Percentiles rank a stretch among this genome's conserved stretches.
Evolutionary conservation across 2,113 vertebrate genomes (phyloP).

Genomic region (Pristiophorus japonicus): DNA sequence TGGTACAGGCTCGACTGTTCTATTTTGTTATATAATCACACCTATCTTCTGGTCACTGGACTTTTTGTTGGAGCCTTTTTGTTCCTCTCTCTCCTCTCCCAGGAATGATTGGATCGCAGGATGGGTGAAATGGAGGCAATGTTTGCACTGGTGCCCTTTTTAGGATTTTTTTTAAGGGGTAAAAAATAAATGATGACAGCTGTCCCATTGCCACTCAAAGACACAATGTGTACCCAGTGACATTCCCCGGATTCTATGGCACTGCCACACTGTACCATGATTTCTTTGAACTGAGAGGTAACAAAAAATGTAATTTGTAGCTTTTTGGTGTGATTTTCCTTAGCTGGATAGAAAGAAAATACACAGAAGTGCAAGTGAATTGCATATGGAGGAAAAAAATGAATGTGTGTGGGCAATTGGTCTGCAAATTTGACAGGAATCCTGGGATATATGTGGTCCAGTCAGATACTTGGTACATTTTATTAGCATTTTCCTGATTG

Average conservation of each 20-base stretch:
- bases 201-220: background rate
- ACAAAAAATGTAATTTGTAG: background rate
- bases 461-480: background rate
- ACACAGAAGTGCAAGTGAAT: background rate
- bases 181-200: background rate
- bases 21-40: constrained; percentile 3
- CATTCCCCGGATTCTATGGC: background rate
- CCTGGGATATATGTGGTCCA: background rate
- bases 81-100: background rate
- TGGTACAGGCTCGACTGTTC: background rate
- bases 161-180: background rate
- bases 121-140: background rate
- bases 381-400: background rate
- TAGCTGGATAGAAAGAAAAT: background rate
- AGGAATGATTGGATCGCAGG: background rate
- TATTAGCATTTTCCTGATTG: background rate
- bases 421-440: background rate
- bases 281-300: background rate
- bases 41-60: background rate
- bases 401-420: background rate
- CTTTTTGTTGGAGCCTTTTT: background rate
- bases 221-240: background rate
- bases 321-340: background rate
- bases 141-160: background rate
- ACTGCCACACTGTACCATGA: background rate